Percentiles rank a stretch among this genome's conserved stretches.
phyloP scores from a whole-genome alignment of 2,113 vertebrate genomes.

The Columba livia region DNA sequence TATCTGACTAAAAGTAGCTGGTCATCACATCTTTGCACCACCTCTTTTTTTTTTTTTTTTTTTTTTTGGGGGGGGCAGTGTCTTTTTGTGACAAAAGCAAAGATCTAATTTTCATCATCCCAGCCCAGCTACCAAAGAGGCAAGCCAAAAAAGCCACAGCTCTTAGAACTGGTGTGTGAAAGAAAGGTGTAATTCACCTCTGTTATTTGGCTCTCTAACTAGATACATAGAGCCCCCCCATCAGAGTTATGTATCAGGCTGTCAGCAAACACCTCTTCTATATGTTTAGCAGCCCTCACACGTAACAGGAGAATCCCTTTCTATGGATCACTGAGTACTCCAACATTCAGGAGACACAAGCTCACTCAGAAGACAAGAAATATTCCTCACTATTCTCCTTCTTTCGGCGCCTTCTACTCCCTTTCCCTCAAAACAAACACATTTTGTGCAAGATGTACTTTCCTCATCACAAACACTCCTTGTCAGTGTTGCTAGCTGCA shows the following conservation, averaged over 20 bases:
- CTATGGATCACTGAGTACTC: neutral
- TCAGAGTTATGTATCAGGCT: neutral
- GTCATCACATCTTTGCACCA: slow-evolving; percentile 19
- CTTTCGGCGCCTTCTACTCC: neutral
- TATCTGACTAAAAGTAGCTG: slow-evolving; percentile 59
- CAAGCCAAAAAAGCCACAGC: slow-evolving; percentile 13
- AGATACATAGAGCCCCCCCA: neutral
- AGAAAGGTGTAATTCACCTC: slow-evolving; percentile 2
- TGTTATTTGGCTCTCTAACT: slow-evolving; percentile 31
- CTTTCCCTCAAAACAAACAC: neutral
- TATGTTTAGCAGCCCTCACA: neutral
- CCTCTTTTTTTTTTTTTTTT: neutral
- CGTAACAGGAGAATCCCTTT: neutral
- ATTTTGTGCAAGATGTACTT: neutral
- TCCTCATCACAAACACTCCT: neutral
- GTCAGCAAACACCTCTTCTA: neutral
- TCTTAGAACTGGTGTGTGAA: slow-evolving; percentile 1
- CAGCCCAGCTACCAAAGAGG: slow-evolving; percentile 32
- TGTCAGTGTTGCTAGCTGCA: neutral
- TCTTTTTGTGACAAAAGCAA: slow-evolving; percentile 26
- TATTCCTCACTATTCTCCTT: neutral
- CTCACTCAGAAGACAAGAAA: neutral
- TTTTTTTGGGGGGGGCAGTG: fast-evolving
- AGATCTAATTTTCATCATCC: slow-evolving; percentile 54
- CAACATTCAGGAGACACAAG: neutral